Evolutionary conservation across 2,113 vertebrate species (phyloP), one percentile per base, ranked within the genome.

Genomic region (Archilochus colubris): DNA sequence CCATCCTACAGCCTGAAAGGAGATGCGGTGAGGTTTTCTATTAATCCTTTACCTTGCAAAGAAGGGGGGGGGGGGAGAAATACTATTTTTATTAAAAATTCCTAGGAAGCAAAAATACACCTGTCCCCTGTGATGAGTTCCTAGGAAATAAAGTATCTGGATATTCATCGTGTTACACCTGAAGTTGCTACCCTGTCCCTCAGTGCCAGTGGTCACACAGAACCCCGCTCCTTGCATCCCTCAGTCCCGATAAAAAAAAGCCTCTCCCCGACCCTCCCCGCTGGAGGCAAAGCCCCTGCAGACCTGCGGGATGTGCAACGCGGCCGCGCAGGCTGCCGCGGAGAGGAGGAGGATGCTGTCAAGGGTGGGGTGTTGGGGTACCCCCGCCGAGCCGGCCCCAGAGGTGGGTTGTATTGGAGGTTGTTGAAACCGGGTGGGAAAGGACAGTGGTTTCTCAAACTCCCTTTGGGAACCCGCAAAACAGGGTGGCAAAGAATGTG

Each of bases 141-240:
- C 36, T 48, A 43, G 40, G 38, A 33, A 25, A 44, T 33, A 21
- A 64, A 55, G 68, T 30, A 33, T 9, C 43, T 10, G n/a, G 10
- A n/a, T 86, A 83, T 86, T 88, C 73, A n/a, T 63, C 82, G 66
- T 27, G 36, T 66, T 64, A 55, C 89, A 83, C 89, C 89, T 92
- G 92, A 57, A 82, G 51, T 66, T 79, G 88, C 77, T 88, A 75
- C 20, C 20, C 22, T 5, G 19, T 58, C 27, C 36, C 14, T 5
- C 7, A 51, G 48, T 69, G 74, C 44, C 68, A 24, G 86, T 6
- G 57, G 38, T 27, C 22, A 48, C 48, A 27, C 55, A 10, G 19
- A 91, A 21, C 27, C 33, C 53, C 7, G 3, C 46, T 78, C 51
- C 21, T 14, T 9, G 13, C 23, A 17, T 74, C 85, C 59, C 81